These are phyloP conservation scores for Cordilura impudica DNA, from an alignment of 2,888 invertebrate genomes.

Conservation along the genomic window DNA sequence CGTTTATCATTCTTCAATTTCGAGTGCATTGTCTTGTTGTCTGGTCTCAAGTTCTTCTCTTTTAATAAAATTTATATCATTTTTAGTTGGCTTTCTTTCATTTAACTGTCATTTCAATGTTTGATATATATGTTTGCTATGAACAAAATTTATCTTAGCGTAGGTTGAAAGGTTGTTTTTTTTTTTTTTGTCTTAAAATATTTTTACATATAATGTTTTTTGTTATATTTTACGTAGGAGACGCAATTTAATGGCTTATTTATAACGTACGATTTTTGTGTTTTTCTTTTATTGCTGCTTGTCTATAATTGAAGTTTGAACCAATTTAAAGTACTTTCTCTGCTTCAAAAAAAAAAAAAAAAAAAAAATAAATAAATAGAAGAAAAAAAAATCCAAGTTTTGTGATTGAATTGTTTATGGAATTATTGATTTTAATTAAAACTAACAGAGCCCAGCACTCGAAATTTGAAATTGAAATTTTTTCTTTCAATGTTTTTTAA, in stretches of 20 bases:
- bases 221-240: constrained; percentile 34
- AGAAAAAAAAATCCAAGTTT: no score
- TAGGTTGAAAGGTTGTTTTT: constrained; percentile 60
- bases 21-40: constrained; percentile 29
- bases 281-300: constrained; percentile 17
- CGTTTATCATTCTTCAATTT: constrained; percentile 27
- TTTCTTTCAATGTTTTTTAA: no score
- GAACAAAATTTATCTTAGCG: constrained; percentile 56
- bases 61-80: constrained; percentile 45
- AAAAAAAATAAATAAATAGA: no score
- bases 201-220: neutral
- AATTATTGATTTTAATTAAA: constrained; percentile 9
- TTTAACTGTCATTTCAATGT: constrained; percentile 59
- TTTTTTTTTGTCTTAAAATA: constrained; percentile 29
- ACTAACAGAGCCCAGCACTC: no score
- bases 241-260: constrained; percentile 41
- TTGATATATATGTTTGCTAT: constrained; percentile 51
- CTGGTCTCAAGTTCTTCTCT: constrained; percentile 43
- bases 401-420: neutral
- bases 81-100: constrained; percentile 53
- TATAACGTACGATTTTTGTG: no score
- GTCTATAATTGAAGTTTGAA: constrained; percentile 50
- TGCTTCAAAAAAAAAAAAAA: constrained; percentile 18
- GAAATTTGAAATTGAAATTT: no score
- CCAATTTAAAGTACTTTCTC: constrained; percentile 58